Percentiles rank a stretch among this genome's conserved stretches.
These are phyloP conservation scores for Dicroscelio sp. DNA, from an alignment of 2,888 invertebrate genomes.

Conservation along the genomic window DNA sequence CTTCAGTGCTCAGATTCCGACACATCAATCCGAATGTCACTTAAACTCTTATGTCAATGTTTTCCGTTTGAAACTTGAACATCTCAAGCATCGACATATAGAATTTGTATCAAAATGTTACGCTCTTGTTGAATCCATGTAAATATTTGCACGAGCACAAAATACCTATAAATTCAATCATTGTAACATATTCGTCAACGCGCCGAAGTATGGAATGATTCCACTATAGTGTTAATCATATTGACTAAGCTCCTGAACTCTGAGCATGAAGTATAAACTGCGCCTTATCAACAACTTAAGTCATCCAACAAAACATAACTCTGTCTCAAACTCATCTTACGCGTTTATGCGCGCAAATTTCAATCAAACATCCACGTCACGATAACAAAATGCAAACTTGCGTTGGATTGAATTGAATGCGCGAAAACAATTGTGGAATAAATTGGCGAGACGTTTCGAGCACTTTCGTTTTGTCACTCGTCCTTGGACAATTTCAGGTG, in stretches of 20 bases:
- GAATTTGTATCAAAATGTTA: constrained; percentile 7
- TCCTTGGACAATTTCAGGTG: constrained; percentile 26
- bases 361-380: not conserved
- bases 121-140: constrained; percentile 45
- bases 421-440: too few relatives aligned
- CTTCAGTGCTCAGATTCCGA: too few relatives aligned
- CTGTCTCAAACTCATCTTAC: too few relatives aligned
- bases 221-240: constrained; percentile 21
- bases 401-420: too few relatives aligned
- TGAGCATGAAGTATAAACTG: constrained; percentile 18
- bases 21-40: too few relatives aligned
- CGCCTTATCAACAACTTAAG: constrained; percentile 10
- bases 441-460: too few relatives aligned
- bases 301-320: not conserved
- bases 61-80: too few relatives aligned
- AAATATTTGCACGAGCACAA: constrained; percentile 35
- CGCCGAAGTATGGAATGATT: constrained; percentile 14
- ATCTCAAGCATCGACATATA: too few relatives aligned
- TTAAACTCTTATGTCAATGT: too few relatives aligned
- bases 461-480: constrained; percentile 29
- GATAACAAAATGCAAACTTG: not conserved
- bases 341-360: too few relatives aligned
- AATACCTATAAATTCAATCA: not conserved
- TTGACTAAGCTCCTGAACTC: constrained; percentile 67
- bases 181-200: constrained; percentile 35